Percentiles rank a stretch among this genome's conserved stretches.
Conservation (phyloP, 2,113 vertebrate genomes). For the Lota lota region DNA sequence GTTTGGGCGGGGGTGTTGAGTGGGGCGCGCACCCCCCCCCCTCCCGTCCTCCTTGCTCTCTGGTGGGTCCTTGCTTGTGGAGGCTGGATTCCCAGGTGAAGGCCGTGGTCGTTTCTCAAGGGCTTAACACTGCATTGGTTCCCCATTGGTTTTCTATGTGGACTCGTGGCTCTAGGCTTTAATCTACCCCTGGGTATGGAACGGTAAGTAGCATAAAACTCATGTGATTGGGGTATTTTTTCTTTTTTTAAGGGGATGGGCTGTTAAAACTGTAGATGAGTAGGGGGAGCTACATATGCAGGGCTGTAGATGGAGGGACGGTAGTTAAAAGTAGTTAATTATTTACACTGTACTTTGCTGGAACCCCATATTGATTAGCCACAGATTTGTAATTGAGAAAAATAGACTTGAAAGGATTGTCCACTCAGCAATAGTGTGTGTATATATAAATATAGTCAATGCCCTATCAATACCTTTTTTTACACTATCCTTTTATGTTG, state of each 20-base stretch:
- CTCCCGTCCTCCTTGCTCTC: conserved; percentile 70
- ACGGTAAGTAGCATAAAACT: conserved; percentile 91
- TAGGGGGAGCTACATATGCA: conserved; percentile 38
- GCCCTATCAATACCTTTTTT: too few relatives aligned
- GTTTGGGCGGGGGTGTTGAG: conserved; percentile 69
- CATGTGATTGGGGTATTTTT: conserved; percentile 66
- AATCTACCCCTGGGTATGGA: conserved; percentile 80
- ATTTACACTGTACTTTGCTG: conserved; percentile 24
- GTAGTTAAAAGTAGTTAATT: conserved; percentile 9
- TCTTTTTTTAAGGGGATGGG: conserved; percentile 63
- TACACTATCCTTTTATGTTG: too few relatives aligned
- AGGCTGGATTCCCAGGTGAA: conserved; percentile 78
- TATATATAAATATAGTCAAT: too few relatives aligned
- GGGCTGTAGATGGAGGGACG: conserved; percentile 5
- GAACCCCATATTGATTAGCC: conserved; percentile 1
- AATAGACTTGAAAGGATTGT: too few relatives aligned
- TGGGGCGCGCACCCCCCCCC: conserved; percentile 67
- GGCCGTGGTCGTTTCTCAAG: conserved; percentile 78
- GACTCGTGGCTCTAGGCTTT: conserved; percentile 93
- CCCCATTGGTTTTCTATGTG: conserved; percentile 80
- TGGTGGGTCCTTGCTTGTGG: conserved; percentile 83
- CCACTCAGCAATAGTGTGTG: too few relatives aligned
- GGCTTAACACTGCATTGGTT: conserved; percentile 82
- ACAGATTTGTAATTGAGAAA: too few relatives aligned
- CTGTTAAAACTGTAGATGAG: conserved; percentile 41